Base-by-base conservation (phyloP, 2,797 vertebrate species). In the Myiotriccus ornatus region DNA sequence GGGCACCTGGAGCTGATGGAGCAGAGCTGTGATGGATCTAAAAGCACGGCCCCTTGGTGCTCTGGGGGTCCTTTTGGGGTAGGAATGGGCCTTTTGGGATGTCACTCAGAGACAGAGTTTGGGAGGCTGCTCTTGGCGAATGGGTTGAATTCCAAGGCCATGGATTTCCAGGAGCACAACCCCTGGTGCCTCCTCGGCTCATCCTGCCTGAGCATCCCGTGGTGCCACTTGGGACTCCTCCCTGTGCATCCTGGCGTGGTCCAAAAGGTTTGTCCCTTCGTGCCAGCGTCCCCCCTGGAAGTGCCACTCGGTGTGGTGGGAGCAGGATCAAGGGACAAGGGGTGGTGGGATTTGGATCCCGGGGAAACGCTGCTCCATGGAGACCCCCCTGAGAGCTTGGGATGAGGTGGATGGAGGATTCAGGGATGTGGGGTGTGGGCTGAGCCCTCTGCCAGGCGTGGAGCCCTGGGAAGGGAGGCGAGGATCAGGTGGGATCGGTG, bases 111-210 rank as follows among this genome's bases (percentile, higher is more conserved):
- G 37, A 56, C 23, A 2, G 35, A 82, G 27, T 37, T 71, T 10
- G 35, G 1, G 1, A 7, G 0, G 12, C 20, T 5, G n/a, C 37
- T 32, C 14, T 13, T 2, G 37, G 52, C 46, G 56, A 32, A 69
- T 0, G 5, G 0, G 0, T 7, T 9, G 46, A 30, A 27, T 44
- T 23, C 14, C 1, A 5, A 30, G 2, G 1, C 6, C 3, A 3
- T 4, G 17, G 34, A 56, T 32, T 32, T 37, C 21, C 25, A 2
- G 0, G 1, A 21, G 41, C 11, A 0, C 6, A 1, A 14, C n/a
- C 24, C 37, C 34, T 6, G 1, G 43, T 4, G 1, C 32, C 21
- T 25, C 44, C 30, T 19, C 16, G 12, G 56, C 52, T 57, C 1
- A 1, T 46, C 55, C 27, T 4, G 1, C 24, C 62, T 15, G 0